These are phyloP conservation scores for Sardina pilchardus DNA, from an alignment of 2,113 vertebrate species.

Conservation along the genomic window DNA sequence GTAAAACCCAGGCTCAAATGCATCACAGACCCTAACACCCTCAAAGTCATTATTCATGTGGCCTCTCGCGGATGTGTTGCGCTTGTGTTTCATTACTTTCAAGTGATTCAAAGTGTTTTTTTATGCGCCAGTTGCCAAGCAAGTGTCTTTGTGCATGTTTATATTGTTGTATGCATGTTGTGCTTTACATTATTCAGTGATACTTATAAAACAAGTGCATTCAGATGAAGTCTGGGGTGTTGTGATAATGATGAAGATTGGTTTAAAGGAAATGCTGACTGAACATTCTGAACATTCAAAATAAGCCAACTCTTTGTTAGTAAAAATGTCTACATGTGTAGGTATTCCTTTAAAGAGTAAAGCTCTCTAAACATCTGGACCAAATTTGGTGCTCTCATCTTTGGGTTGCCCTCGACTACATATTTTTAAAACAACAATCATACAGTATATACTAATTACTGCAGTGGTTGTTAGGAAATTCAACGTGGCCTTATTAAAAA, in stretches of 20 bases:
- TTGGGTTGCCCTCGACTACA: neutral
- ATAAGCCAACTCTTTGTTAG: neutral
- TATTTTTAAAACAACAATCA: neutral
- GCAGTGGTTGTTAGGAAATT: neutral
- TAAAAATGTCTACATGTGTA: neutral
- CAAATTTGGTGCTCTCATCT: neutral
- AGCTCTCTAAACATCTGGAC: neutral
- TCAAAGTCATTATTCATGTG: conserved; percentile 47
- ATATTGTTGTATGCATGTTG: neutral
- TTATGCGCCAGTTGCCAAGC: neutral
- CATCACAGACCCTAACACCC: conserved; percentile 52
- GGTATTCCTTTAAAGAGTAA: neutral
- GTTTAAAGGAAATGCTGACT: neutral
- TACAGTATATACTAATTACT: neutral
- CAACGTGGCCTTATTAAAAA: neutral
- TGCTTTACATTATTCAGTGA: neutral
- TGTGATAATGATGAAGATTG: neutral
- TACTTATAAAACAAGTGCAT: neutral
- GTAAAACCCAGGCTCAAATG: conserved; percentile 50
- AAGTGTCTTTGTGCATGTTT: conserved; percentile 23
- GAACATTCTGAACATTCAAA: neutral
- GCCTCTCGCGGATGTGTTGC: neutral
- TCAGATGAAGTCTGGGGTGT: neutral
- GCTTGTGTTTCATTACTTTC: conserved; percentile 27
- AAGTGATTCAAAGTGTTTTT: conserved; percentile 32